phyloP scores from a whole-genome alignment of 2,797 vertebrate genomes.

The Sternotherus odoratus region DNA sequence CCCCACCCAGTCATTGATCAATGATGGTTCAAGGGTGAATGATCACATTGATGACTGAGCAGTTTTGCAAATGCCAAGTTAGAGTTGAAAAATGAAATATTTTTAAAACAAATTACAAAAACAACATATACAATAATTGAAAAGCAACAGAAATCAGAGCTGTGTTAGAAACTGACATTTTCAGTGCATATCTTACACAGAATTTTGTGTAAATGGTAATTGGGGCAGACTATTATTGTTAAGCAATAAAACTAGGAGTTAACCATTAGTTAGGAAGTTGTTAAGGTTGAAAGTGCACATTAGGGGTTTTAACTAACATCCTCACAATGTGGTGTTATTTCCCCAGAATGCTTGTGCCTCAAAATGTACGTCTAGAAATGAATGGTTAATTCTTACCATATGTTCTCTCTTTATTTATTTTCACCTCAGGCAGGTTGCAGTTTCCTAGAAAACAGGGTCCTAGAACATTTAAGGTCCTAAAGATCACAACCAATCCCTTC shows the following conservation, averaged over 20 bases:
- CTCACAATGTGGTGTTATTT: not conserved
- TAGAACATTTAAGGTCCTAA: not conserved
- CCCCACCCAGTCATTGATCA: fast-evolving
- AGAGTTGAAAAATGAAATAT: not conserved
- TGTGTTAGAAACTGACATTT: not conserved
- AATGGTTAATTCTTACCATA: not conserved
- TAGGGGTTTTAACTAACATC: not conserved
- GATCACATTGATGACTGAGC: not conserved
- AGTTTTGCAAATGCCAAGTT: not conserved
- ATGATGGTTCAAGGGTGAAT: not conserved
- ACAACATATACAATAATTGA: not conserved
- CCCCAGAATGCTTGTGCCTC: not conserved
- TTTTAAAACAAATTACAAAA: slow-evolving; percentile 9
- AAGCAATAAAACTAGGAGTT: not conserved
- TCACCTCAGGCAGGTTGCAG: not conserved
- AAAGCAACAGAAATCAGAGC: not conserved
- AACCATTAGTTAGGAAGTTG: not conserved
- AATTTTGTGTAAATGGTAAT: not conserved
- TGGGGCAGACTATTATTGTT: not conserved
- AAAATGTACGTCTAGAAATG: not conserved
- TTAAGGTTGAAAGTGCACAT: fast-evolving
- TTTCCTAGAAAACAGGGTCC: not conserved
- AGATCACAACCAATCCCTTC: not conserved
- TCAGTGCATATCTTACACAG: not conserved
- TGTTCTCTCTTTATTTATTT: slow-evolving; percentile 16